Base-by-base conservation (phyloP, 2,888 invertebrate species). In the Callyntrura guangdongensis region DNA sequence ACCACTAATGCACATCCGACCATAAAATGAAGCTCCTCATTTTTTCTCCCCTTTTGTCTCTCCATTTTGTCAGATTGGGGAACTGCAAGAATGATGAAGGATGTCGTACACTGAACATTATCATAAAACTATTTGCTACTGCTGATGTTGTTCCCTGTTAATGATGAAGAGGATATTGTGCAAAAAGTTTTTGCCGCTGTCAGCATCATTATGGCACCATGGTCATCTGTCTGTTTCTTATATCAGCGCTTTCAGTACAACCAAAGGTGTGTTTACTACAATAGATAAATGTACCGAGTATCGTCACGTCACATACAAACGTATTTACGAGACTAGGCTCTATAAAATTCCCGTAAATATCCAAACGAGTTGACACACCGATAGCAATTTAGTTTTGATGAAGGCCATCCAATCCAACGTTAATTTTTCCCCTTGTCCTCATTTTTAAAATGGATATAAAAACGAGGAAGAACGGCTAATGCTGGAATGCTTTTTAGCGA, bases 1-100 rank as follows among this genome's bases (percentile, higher is more conserved):
- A 64, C 64, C 36, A 36, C 67, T 67, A 67, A 67, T 67, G 67
- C 67, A 67, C 67, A 67, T 67, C 36, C 36, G 36, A 67, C 67
- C 67, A 67, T 67, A 67, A 67, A 72, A 72, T 4, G 14, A 64
- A n/a, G 3, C n/a, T 11, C n/a, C 17, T 8, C 11, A 14, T 72
- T 47, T 17, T 72, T 72, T 17, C 47, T 11, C 25, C 53, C 17
- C 8, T 64, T 64, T 64, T 22, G 22, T 22, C 6, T 36, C 6
- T 36, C 36, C 36, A 36, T 36, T 36, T 36, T 36, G 36, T 6
- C 36, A 36, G 36, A 36, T 36, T 36, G 36, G 36, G 36, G 36
- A 22, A 64, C 2, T 12, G 17, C 64, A 25, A 64, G 22, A 3
- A 25, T 11, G 11, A 64, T 8, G 22, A 64, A 22, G 12, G 22